phyloP scores from a whole-genome alignment of 2,888 invertebrate species.

The Byasa hedistus region DNA sequence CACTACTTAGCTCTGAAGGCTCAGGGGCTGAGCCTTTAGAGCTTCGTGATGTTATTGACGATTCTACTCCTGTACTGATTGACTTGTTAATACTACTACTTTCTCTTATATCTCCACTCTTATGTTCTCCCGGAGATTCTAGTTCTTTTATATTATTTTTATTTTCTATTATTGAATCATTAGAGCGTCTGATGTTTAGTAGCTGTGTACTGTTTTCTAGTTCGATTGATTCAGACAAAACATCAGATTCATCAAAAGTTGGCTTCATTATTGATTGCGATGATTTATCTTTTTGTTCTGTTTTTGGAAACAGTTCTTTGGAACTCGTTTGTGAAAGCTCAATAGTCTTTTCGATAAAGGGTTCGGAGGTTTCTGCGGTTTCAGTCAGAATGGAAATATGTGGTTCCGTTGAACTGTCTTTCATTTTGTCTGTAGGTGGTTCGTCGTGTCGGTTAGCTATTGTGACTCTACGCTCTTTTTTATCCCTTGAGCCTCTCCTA shows the following conservation, averaged over 20 bases:
- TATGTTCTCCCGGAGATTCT: not conserved
- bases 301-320: not conserved
- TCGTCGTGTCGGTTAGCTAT: conserved; percentile 16
- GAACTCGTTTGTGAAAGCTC: not conserved
- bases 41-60: conserved; percentile 2
- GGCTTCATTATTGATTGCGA: not conserved
- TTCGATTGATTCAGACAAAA: conserved; percentile 3
- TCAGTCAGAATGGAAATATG: conserved; percentile 5
- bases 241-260: not conserved
- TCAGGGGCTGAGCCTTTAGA: conserved; percentile 17
- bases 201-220: not conserved
- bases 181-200: not conserved
- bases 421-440: not conserved
- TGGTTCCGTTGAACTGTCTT: conserved; percentile 6
- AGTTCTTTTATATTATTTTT: not conserved
- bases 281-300: conserved; percentile 3
- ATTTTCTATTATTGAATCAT: not conserved
- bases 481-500: conserved; percentile 23
- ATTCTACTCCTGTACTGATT: conserved; percentile 1
- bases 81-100: not conserved
- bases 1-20: not conserved
- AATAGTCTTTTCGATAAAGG: not conserved
- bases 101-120: not conserved
- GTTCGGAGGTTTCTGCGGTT: not conserved
- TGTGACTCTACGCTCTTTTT: conserved; percentile 29